These are phyloP conservation scores for Drosophila triauraria DNA, from an alignment of 1,140 invertebrate species.

Conservation along the genomic window DNA sequence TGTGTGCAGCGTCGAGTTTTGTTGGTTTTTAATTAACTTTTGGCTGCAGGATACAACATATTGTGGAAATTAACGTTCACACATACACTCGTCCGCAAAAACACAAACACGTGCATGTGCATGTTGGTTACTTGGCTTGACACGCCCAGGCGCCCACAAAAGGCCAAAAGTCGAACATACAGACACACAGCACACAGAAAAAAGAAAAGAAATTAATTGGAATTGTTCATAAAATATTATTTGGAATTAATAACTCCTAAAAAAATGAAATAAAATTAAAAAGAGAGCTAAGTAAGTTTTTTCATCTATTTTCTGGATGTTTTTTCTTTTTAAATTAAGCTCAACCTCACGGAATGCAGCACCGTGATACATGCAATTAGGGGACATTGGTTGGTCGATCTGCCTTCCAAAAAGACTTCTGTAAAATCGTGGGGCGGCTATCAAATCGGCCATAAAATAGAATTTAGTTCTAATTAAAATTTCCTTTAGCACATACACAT, in stretches of 20 bases:
- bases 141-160: constrained; percentile 47
- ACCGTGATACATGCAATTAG: background rate
- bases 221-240: background rate
- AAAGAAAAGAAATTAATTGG: background rate
- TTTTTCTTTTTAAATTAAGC: too few relatives aligned
- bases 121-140: constrained; percentile 52
- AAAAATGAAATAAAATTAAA: too few relatives aligned
- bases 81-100: constrained; percentile 56
- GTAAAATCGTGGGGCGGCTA: too few relatives aligned
- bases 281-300: too few relatives aligned
- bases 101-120: constrained; percentile 61
- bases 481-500: too few relatives aligned
- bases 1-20: constrained; percentile 70
- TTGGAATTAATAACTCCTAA: background rate
- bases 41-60: constrained; percentile 85
- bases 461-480: background rate
- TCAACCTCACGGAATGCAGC: background rate
- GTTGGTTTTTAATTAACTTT: constrained; percentile 85
- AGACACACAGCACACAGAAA: constrained; percentile 2
- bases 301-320: too few relatives aligned
- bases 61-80: constrained; percentile 84
- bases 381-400: too few relatives aligned
- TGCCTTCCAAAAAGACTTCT: too few relatives aligned
- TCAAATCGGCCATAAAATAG: too few relatives aligned
- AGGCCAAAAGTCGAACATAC: constrained; percentile 35